Conservation (phyloP, 2,888 invertebrate species). For the Trissolcus brochymenae region DNA sequence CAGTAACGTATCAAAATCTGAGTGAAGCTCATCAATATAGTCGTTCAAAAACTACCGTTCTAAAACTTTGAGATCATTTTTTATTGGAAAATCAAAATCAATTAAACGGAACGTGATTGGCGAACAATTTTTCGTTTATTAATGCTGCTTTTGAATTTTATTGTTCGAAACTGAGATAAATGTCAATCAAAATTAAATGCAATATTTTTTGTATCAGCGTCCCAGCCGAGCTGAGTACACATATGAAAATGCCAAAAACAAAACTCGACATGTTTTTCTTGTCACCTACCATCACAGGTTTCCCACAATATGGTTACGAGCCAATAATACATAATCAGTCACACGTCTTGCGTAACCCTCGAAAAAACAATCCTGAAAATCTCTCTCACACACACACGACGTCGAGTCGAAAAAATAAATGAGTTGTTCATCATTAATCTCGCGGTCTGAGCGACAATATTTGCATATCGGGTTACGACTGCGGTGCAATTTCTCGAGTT, state of each 20-base stretch:
- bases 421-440: constrained; percentile 70
- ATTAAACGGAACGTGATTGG: too few species aligned
- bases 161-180: too few species aligned
- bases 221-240: too few species aligned
- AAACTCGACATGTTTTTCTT: too few species aligned
- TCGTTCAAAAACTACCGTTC: too few species aligned
- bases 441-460: constrained; percentile 70
- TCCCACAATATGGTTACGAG: constrained; percentile 20
- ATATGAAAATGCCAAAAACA: not conserved
- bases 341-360: constrained; percentile 45
- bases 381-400: constrained; percentile 36
- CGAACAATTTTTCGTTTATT: too few species aligned
- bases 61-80: too few species aligned
- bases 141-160: too few species aligned
- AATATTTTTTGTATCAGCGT: not conserved
- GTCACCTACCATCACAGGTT: not conserved
- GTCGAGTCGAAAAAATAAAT: constrained; percentile 38
- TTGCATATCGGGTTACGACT: constrained; percentile 74
- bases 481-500: constrained; percentile 60
- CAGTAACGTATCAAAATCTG: too few species aligned
- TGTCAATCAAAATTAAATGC: too few species aligned
- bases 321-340: constrained; percentile 5
- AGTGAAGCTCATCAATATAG: too few species aligned
- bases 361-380: constrained; percentile 42
- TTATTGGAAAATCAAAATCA: too few species aligned